Conservation (phyloP, 2,797 vertebrate species). For the Margarornis squamiger region DNA sequence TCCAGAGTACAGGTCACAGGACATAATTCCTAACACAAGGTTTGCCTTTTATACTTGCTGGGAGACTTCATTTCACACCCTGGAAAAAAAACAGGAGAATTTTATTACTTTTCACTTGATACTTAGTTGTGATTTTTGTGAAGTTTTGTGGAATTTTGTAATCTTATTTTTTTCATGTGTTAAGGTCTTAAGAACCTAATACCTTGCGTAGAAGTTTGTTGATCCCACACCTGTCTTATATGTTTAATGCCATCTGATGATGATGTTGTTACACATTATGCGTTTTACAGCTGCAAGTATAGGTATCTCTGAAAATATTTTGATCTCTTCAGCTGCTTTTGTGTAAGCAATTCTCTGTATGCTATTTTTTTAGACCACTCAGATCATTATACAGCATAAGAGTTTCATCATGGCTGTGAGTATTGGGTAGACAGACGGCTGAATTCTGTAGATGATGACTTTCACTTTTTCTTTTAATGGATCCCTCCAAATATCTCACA, state of each 20-base stretch:
- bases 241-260: not conserved
- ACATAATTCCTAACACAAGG: not conserved
- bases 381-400: not conserved
- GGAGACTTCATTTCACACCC: not conserved
- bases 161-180: not conserved
- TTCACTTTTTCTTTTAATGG: not conserved
- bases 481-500: not conserved
- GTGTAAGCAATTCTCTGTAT: not conserved
- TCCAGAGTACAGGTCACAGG: not conserved
- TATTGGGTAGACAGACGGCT: not conserved
- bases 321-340: not conserved
- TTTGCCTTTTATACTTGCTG: slow-evolving; percentile 4
- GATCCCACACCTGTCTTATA: not conserved
- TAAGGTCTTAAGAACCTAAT: not conserved
- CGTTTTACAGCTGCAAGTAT: not conserved
- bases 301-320: not conserved
- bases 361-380: not conserved
- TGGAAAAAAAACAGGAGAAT: not conserved
- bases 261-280: not conserved
- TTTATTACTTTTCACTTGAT: not conserved
- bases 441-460: not conserved
- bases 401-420: not conserved
- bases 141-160: not conserved
- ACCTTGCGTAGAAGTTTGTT: not conserved
- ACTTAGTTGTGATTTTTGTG: not conserved